These are phyloP conservation scores for Macaria liturata DNA, from an alignment of 2,888 invertebrate species.

Conservation along the genomic window DNA sequence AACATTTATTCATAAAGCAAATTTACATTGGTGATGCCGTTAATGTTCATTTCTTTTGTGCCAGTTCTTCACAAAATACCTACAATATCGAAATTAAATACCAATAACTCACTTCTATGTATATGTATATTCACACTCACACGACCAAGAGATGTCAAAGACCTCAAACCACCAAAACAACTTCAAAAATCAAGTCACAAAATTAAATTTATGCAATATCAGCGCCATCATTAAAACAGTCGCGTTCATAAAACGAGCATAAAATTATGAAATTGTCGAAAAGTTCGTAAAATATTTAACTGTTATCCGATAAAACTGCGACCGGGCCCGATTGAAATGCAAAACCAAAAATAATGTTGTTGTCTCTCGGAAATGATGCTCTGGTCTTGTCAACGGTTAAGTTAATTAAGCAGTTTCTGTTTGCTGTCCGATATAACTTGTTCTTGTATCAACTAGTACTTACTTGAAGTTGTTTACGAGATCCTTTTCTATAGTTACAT, in stretches of 20 bases:
- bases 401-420: constrained; percentile 12
- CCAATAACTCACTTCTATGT: no score
- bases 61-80: no score
- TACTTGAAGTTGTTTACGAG: no score
- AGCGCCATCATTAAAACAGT: constrained; percentile 26
- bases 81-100: no score
- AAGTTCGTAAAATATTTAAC: constrained; percentile 38
- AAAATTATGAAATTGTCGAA: constrained; percentile 38
- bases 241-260: constrained; percentile 31
- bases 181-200: not conserved
- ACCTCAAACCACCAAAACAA: no score
- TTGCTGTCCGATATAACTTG: not conserved
- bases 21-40: no score
- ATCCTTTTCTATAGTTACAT: no score
- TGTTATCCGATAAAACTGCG: constrained; percentile 30
- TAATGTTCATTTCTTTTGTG: no score
- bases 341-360: constrained; percentile 12
- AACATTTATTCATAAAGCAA: no score
- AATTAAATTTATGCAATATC: constrained; percentile 9
- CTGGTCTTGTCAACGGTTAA: constrained; percentile 5
- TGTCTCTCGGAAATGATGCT: constrained; percentile 1
- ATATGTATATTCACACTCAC: no score
- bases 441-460: no score
- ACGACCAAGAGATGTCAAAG: no score
- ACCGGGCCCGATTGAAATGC: constrained; percentile 36